These are phyloP conservation scores for Thumatha senex DNA, from an alignment of 2,888 invertebrate genomes.

Conservation along the genomic window DNA sequence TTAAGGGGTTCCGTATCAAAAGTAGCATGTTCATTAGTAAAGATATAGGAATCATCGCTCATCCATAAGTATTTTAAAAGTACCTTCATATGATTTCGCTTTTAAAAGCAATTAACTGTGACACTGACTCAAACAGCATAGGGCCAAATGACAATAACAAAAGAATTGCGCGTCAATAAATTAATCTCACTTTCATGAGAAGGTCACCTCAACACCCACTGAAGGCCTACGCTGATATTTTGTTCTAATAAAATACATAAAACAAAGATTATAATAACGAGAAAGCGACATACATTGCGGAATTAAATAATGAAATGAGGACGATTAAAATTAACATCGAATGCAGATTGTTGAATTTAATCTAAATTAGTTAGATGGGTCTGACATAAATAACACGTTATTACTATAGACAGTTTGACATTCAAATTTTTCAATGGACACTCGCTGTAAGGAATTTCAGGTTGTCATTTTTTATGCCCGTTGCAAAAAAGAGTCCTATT, in stretches of 20 bases:
- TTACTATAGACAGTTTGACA: neutral
- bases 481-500: too few species aligned
- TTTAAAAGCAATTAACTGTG: neutral
- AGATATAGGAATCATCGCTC: too few species aligned
- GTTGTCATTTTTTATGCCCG: too few species aligned
- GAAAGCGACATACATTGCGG: conserved; percentile 5
- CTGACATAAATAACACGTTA: neutral
- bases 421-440: too few species aligned
- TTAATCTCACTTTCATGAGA: conserved; percentile 60
- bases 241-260: conserved; percentile 7
- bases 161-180: conserved; percentile 44
- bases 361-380: neutral
- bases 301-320: neutral
- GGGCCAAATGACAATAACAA: conserved; percentile 45
- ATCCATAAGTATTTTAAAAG: neutral
- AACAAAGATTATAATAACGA: neutral
- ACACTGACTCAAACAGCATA: conserved; percentile 16
- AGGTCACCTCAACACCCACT: conserved; percentile 58
- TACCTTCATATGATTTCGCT: conserved; percentile 5
- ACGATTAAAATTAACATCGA: neutral
- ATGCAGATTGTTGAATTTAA: neutral
- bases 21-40: too few species aligned
- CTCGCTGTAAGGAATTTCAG: too few species aligned
- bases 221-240: conserved; percentile 48
- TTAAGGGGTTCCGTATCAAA: too few species aligned